Evolutionary conservation across 2,113 vertebrate genomes (phyloP).

Genomic region (Gallinago jamesoni): DNA sequence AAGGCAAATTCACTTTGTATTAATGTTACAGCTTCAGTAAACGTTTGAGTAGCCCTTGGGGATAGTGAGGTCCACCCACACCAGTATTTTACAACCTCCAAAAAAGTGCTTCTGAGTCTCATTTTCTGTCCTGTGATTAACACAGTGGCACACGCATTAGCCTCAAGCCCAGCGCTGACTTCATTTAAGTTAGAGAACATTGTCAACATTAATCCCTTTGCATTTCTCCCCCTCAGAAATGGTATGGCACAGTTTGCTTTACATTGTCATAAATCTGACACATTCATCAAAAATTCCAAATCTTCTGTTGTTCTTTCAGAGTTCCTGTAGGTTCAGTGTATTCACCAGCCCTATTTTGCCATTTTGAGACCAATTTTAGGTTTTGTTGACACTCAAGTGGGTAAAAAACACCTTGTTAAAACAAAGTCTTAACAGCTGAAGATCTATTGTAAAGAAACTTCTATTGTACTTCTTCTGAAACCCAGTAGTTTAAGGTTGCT

Average conservation of each 20-base stretch:
- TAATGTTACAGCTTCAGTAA: background rate
- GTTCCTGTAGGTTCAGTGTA: background rate
- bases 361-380: background rate
- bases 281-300: background rate
- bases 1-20: background rate
- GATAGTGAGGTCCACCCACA: background rate
- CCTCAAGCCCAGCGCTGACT: background rate
- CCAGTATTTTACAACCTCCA: background rate
- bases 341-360: background rate
- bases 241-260: background rate
- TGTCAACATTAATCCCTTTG: background rate
- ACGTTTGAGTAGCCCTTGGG: background rate
- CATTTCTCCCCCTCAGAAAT: background rate
- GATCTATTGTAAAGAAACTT: background rate
- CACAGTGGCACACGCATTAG: accelerated
- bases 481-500: background rate
- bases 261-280: background rate
- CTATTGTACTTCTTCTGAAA: background rate
- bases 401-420: background rate
- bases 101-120: background rate
- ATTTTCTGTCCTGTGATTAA: background rate
- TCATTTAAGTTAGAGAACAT: background rate
- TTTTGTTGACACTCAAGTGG: background rate
- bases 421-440: background rate
- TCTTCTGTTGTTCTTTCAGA: background rate